Base-by-base conservation (phyloP, 2,888 invertebrate species). In the Cantharis flavilabris region DNA sequence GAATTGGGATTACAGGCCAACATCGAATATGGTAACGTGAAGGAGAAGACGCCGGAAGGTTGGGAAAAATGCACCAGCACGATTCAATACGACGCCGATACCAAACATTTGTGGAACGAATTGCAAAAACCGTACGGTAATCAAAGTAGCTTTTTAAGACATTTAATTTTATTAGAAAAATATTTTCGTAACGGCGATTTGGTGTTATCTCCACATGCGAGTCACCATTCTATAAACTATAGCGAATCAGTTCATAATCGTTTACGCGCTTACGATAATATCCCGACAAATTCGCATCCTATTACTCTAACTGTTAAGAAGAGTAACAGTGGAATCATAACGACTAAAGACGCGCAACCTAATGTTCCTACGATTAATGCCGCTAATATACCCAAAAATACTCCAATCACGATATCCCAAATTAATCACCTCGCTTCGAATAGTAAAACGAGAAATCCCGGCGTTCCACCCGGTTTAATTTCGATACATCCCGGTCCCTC, bases 71-170 rank as follows among this genome's bases (percentile, higher is more conserved):
- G 95, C 81, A 92, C 92, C 80, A 92, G 94, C 0, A 92, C 93
- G 83, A 92, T 96, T 72, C 96, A 96, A 83, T 96, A 95, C 81
- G 96, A 96, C 83, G 90, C 91, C 13, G 95, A 95, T n/a, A 96
- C 96, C 0, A 94, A 94, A 76, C 90, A 91, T 7, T 89, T 96
- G 3, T 96, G 96, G 95, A 93, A 94, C 79, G 94, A 95, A 82
- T 86, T 96, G 62, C 95, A 96, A 84, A 92, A 95, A 85, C 96
- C 96, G 0, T 96, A 96, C 83, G 96, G 96, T 3, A 96, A 95
- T 86, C 95, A 95, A 84, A 95, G 96, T 65, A 96, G 96, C 81
- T 96, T 96, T 85, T 88, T 96, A 1, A 90, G 96, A 9, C 96
- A 96, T 87, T 88, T 96, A 62, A 93, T 96, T 71, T 88, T 96